phyloP scores from a whole-genome alignment of 1,140 invertebrate species.

The Hyles euphorbiae region DNA sequence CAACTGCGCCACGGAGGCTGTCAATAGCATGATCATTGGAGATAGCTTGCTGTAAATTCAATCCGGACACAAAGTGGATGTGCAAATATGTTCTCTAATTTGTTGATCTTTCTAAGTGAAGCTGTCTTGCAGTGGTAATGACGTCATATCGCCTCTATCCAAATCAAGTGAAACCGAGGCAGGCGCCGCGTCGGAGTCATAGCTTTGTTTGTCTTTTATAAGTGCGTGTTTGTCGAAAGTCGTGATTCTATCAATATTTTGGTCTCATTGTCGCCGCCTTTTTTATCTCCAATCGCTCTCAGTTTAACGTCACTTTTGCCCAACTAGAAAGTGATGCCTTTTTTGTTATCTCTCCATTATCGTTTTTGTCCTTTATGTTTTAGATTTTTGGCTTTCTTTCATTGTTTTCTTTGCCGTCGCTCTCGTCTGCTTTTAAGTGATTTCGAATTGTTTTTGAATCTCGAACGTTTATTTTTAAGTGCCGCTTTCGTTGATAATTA shows the following conservation, averaged over 20 bases:
- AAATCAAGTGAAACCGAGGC: too few relatives aligned
- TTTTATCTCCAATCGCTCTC: conserved; percentile 33
- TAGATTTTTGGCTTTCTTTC: background rate
- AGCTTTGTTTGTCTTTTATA: conserved; percentile 1
- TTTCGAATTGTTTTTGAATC: conserved; percentile 12
- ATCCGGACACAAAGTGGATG: too few relatives aligned
- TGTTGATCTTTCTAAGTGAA: too few relatives aligned
- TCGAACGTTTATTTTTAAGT: too few relatives aligned
- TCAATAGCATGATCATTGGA: too few relatives aligned
- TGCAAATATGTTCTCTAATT: too few relatives aligned
- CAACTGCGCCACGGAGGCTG: too few relatives aligned
- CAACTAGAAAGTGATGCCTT: conserved; percentile 49
- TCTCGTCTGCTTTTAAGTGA: conserved; percentile 2
- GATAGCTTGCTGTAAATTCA: too few relatives aligned
- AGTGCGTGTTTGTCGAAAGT: conserved; percentile 42
- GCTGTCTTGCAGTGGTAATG: too few relatives aligned
- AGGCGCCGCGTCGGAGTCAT: too few relatives aligned
- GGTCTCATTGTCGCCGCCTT: conserved; percentile 35
- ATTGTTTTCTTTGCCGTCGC: too few relatives aligned
- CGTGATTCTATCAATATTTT: conserved; percentile 50
- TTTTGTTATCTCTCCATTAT: conserved; percentile 46
- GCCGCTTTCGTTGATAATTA: conserved; percentile 3
- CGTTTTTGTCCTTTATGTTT: conserved; percentile 16
- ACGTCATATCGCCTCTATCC: too few relatives aligned
- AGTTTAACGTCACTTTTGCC: conserved; percentile 38